These are phyloP conservation scores for Meliscaeva auricollis DNA, from an alignment of 2,888 invertebrate genomes.

Conservation along the genomic window DNA sequence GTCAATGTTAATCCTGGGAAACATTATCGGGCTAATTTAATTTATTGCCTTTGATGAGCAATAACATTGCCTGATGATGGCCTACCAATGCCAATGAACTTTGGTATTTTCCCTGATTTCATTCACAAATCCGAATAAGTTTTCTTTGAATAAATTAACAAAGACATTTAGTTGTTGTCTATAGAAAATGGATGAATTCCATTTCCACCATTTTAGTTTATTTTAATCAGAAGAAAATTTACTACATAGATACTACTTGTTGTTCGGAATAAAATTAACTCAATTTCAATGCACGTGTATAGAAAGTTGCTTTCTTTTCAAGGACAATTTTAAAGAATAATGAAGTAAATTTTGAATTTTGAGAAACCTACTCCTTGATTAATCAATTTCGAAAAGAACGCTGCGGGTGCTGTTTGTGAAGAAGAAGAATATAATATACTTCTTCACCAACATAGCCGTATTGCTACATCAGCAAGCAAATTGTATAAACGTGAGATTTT, in stretches of 20 bases:
- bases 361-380: neutral
- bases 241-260: too few species aligned
- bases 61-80: slow-evolving; percentile 6
- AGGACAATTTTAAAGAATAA: neutral
- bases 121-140: slow-evolving; percentile 4
- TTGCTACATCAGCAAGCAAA: slow-evolving; percentile 41
- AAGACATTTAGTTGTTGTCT: neutral
- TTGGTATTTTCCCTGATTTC: neutral
- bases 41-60: neutral
- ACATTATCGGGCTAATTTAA: slow-evolving; percentile 17
- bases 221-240: neutral
- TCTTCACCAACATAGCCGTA: neutral
- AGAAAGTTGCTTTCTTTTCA: neutral
- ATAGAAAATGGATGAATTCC: too few species aligned
- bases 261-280: too few species aligned
- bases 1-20: slow-evolving; percentile 11
- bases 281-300: neutral
- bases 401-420: neutral
- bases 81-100: slow-evolving; percentile 1
- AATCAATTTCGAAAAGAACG: slow-evolving; percentile 26
- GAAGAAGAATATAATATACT: slow-evolving; percentile 1
- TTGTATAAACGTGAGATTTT: slow-evolving; percentile 73
- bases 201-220: neutral
- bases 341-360: too few species aligned
- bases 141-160: slow-evolving; percentile 13